Evolutionary conservation across 2,797 vertebrate genomes (phyloP), one percentile per base, ranked within the genome.

Genomic region (Poeciliopsis infans): DNA sequence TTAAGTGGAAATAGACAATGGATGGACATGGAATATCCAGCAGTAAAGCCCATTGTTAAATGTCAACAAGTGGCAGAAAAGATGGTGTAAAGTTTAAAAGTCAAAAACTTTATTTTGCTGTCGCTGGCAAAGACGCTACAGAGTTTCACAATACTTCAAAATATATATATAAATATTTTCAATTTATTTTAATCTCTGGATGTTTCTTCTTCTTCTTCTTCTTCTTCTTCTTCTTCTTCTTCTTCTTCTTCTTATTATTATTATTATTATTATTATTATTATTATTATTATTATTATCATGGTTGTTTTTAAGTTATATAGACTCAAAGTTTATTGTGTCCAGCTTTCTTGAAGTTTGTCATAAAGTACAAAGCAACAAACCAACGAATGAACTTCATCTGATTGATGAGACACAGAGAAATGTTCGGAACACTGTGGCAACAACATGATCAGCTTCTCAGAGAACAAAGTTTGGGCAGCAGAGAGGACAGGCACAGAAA

Each of bases 401-500:
- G 33, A 66, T 20, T 66, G 61, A 20, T 39, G 28, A 61, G n/a
- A 59, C 57, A 59, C 28, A 0, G 13, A 18, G 7, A 66, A 66
- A 3, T 36, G 33, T 39, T 51, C 20, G 12, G 72, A 28, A n/a
- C 4, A 23, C 7, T 20, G 41, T 33, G 16, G 10, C 39, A 66
- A 72, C 36, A 70, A 59, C 36, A 74, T 20, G 11, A 75, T 39
- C 33, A 75, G 66, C 80, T 76, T 47, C 28, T 20, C 43, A 49
- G 12, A 39, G 51, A 74, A 55, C 41, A 55, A 55, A 55, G 33
- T 74, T 74, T 55, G 36, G 31, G 33, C 31, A 55, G 72, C 72
- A n/a, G 49, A 77, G 28, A 64, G n/a, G 69, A 84, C 41, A 78
- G 77, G 78, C 59, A 72, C 31, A 82, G 66, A 74, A 73, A 78